phyloP scores from a whole-genome alignment of 1,140 invertebrate species.

The Psix sp. region DNA sequence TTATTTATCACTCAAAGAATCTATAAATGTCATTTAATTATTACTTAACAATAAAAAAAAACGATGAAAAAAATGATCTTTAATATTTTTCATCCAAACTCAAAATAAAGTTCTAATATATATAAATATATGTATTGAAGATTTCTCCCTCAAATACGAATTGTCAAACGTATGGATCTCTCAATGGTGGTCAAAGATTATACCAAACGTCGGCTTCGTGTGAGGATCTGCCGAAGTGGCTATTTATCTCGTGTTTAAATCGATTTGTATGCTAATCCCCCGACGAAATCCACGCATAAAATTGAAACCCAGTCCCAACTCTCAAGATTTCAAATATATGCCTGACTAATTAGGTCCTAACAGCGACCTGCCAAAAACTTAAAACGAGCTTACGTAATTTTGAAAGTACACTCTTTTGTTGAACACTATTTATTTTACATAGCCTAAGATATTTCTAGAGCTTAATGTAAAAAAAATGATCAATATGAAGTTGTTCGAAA shows the following conservation, averaged over 20 bases:
- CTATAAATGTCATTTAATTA: no score
- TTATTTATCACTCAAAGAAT: no score
- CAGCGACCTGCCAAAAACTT: conserved; percentile 14
- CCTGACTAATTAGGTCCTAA: conserved; percentile 76
- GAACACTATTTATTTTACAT: no score
- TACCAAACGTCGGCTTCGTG: conserved; percentile 72
- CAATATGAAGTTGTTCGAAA: background rate
- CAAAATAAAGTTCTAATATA: no score
- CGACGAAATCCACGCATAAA: conserved; percentile 75
- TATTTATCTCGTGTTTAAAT: conserved; percentile 78
- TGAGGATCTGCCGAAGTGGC: conserved; percentile 74
- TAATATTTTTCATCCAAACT: no score
- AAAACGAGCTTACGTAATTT: conserved; percentile 19
- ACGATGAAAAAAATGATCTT: no score
- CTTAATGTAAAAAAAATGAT: no score
- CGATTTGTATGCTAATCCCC: conserved; percentile 78
- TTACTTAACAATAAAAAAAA: no score
- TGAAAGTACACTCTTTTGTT: no score
- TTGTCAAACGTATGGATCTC: conserved; percentile 76
- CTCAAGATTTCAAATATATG: conserved; percentile 76
- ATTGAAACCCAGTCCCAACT: conserved; percentile 72
- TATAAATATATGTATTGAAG: no score
- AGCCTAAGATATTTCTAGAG: no score
- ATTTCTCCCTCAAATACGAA: conserved; percentile 71
- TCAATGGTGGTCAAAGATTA: conserved; percentile 75